Evolutionary conservation across 2,888 invertebrate genomes (phyloP).

Genomic region (Kryphioiulus occultus): DNA sequence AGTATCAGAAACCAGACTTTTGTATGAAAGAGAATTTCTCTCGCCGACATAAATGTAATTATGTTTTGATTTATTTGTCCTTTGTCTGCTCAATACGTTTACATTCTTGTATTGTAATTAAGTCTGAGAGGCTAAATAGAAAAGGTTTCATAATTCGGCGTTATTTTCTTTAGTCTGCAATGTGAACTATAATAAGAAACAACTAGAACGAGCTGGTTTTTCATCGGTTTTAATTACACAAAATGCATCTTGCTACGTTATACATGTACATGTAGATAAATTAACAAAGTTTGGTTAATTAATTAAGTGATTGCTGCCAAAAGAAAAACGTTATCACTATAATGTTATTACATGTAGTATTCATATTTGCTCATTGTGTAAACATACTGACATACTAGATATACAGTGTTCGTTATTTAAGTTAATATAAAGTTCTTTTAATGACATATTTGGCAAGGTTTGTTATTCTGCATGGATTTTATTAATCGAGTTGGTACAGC

Average conservation of each 20-base stretch:
- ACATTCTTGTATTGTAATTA: not conserved
- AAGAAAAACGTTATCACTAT: too few relatives aligned
- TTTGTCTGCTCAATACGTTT: constrained; percentile 8
- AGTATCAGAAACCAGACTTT: not conserved
- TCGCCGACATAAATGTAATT: not conserved
- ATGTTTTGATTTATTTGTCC: not conserved
- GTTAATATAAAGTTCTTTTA: too few relatives aligned
- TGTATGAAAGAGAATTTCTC: not conserved
- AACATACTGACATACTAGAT: too few relatives aligned
- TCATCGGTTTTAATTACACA: not conserved
- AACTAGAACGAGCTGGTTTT: not conserved
- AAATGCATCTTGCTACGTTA: not conserved
- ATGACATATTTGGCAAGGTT: too few relatives aligned
- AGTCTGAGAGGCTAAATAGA: not conserved
- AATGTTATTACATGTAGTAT: too few relatives aligned
- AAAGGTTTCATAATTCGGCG: not conserved
- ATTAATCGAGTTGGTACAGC: too few relatives aligned
- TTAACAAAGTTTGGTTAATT: not conserved
- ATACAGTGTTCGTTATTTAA: too few relatives aligned
- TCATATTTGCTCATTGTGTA: too few relatives aligned
- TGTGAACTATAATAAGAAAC: not conserved
- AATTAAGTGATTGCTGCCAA: too few relatives aligned
- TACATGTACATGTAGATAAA: too few relatives aligned
- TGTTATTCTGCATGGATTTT: too few relatives aligned
- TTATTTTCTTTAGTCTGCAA: not conserved